Evolutionary conservation across 30 jellyfish, hydroid and myxozoan genomes (phyloP).

Genomic region (Chrysaora quinquecirrha): DNA sequence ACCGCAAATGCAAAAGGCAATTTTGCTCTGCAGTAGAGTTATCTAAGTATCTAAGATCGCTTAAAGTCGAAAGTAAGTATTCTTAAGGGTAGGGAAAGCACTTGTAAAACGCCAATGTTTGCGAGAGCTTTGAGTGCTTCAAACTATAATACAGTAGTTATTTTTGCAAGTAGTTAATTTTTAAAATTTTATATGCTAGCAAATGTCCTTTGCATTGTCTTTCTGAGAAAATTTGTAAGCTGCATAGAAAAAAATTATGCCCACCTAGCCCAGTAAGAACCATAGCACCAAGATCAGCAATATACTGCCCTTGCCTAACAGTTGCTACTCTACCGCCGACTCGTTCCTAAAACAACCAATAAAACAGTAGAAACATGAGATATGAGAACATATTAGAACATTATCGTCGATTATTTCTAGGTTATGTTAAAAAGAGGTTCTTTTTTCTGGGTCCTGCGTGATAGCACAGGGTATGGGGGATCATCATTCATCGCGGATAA

Average conservation of each 20-base stretch:
- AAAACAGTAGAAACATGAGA: background rate
- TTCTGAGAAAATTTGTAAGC: too few species aligned
- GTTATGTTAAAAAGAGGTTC: background rate
- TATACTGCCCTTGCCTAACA: conserved; percentile 86
- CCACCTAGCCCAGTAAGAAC: conserved; percentile 97
- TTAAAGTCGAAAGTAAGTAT: too few species aligned
- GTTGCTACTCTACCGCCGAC: conserved; percentile 99
- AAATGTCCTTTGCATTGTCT: too few species aligned
- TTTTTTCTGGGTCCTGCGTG: background rate
- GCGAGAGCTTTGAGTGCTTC: background rate
- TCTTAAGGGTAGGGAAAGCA: too few species aligned
- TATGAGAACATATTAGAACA: background rate
- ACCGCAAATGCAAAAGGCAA: background rate
- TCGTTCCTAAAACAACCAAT: conserved; percentile 65
- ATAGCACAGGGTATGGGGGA: background rate
- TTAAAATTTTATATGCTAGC: too few species aligned
- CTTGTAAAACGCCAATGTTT: background rate
- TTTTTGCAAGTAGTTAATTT: background rate
- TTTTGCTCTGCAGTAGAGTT: background rate
- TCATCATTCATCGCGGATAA: too few species aligned
- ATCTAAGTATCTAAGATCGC: background rate
- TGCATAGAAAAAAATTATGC: background rate
- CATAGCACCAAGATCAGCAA: conserved; percentile 99
- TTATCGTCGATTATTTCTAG: background rate
- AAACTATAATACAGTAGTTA: background rate